Conservation (phyloP, 2,113 vertebrate genomes). For the Macrotus californicus region DNA sequence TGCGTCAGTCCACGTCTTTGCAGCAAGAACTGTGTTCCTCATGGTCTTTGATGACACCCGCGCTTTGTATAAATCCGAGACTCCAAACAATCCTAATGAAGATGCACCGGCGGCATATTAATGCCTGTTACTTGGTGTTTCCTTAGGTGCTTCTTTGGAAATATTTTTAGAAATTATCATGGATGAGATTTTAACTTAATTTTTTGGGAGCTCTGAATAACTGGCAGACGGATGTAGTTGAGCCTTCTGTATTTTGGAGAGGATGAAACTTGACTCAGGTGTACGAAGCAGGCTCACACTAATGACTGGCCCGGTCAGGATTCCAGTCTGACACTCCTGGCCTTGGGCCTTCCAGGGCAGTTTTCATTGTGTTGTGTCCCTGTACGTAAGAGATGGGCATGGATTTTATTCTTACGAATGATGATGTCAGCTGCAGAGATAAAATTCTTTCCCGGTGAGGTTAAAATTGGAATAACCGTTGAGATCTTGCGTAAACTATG, state of each 20-base stretch:
- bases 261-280: neutral
- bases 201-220: neutral
- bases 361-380: neutral
- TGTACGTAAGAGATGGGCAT: neutral
- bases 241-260: neutral
- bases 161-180: neutral
- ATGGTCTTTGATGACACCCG: neutral
- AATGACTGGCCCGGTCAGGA: neutral
- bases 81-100: neutral
- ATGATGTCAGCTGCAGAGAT: neutral
- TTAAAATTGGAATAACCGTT: fast-evolving
- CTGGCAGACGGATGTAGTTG: neutral
- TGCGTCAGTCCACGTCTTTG: neutral
- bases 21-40: neutral
- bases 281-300: neutral
- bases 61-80: neutral
- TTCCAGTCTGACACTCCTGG: neutral
- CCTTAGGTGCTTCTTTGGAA: neutral
- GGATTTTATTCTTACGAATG: neutral
- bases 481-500: neutral
- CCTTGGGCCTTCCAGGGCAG: neutral
- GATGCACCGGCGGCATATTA: neutral
- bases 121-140: neutral
- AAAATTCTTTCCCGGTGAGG: neutral
- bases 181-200: neutral